Evolutionary conservation across 2,797 vertebrate species (phyloP).

Genomic region (Neomorphus geoffroyi): DNA sequence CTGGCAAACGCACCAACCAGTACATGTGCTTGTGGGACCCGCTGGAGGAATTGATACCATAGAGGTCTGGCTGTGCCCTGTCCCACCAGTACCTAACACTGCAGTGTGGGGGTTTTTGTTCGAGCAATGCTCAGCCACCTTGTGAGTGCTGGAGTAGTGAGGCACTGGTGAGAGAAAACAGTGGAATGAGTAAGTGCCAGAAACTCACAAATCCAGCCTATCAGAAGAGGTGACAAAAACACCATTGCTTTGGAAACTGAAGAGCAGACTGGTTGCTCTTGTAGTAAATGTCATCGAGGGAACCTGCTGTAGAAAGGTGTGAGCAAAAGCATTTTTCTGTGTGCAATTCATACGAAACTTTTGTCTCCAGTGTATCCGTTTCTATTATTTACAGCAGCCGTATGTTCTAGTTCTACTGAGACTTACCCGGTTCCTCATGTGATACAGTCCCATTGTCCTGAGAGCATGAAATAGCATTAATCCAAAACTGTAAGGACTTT

Average conservation of each 20-base stretch:
- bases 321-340: neutral
- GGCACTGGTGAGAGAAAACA: neutral
- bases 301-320: neutral
- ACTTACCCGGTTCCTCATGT: neutral
- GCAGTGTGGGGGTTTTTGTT: neutral
- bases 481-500: neutral
- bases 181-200: neutral
- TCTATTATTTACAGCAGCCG: neutral
- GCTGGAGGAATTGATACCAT: neutral
- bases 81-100: neutral
- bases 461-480: slow-evolving; percentile 9
- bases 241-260: neutral
- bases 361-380: neutral
- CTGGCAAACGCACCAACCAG: neutral
- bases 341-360: neutral
- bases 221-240: neutral
- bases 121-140: neutral
- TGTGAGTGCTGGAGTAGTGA: neutral
- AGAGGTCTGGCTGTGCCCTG: neutral
- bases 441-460: neutral
- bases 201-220: neutral
- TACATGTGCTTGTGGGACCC: neutral
- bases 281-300: neutral
- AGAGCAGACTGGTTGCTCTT: neutral
- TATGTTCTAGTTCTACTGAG: neutral